Conservation (phyloP, 2,113 vertebrate genomes). For the Struthio camelus region DNA sequence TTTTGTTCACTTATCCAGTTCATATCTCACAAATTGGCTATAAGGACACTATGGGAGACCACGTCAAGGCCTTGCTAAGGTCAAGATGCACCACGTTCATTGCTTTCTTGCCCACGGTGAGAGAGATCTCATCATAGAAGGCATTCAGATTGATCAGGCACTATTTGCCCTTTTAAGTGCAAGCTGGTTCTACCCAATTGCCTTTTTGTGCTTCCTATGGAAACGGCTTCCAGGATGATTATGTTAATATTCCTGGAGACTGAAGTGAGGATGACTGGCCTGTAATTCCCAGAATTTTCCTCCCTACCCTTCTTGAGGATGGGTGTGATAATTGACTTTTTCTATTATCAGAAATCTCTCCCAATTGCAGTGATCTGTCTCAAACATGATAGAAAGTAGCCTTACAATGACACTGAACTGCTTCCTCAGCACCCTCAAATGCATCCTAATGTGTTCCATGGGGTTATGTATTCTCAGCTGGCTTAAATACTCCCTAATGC, state of each 20-base stretch:
- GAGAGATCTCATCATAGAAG: background rate
- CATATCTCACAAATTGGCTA: background rate
- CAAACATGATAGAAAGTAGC: background rate
- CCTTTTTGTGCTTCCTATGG: background rate
- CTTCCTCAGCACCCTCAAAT: background rate
- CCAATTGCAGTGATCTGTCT: background rate
- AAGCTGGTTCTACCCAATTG: background rate
- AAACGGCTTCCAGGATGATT: background rate
- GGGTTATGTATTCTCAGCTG: background rate
- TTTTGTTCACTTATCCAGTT: background rate
- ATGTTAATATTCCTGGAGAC: background rate
- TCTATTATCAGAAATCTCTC: background rate
- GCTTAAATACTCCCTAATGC: background rate
- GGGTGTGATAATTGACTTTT: background rate
- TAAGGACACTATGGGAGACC: background rate
- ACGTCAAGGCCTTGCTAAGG: background rate
- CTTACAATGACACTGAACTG: background rate
- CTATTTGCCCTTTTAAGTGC: background rate
- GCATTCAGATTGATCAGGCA: background rate
- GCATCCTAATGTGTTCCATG: background rate
- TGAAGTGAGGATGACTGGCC: background rate
- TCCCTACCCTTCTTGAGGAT: background rate
- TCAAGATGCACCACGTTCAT: rapidly evolving
- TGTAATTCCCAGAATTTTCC: background rate
- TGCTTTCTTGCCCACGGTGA: background rate